Evolutionary conservation across 2,888 invertebrate genomes (phyloP).

Genomic region (Cistogaster globosa): DNA sequence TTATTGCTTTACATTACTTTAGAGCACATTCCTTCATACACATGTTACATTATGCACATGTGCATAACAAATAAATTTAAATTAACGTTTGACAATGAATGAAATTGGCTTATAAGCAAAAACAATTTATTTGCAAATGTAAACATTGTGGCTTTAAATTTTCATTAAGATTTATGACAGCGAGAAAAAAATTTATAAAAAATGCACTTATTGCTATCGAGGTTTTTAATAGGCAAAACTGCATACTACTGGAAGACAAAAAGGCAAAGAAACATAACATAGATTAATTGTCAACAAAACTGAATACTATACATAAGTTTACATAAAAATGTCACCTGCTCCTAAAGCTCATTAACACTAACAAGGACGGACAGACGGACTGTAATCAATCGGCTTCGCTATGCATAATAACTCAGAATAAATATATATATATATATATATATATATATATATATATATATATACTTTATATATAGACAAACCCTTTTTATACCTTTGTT

Average conservation of each 20-base stretch:
- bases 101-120: constrained; percentile 56
- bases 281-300: constrained; percentile 67
- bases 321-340: too few species aligned
- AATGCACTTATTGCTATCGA: constrained; percentile 53
- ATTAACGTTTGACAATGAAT: constrained; percentile 39
- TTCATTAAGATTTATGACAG: constrained; percentile 69
- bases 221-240: constrained; percentile 57
- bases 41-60: neutral
- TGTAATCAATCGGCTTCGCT: too few species aligned
- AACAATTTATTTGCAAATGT: constrained; percentile 68
- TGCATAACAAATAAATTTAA: constrained; percentile 36
- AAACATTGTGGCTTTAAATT: constrained; percentile 69
- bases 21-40: constrained; percentile 4
- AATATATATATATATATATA: too few species aligned
- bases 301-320: too few species aligned
- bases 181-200: constrained; percentile 5
- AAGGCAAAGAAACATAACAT: constrained; percentile 20
- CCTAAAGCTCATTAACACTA: too few species aligned
- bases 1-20: neutral
- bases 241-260: constrained; percentile 39
- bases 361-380: too few species aligned
- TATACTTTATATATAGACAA: too few species aligned
- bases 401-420: too few species aligned
- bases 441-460: too few species aligned
- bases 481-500: too few species aligned